phyloP scores from a whole-genome alignment of 2,797 vertebrate genomes.

The Coracias cyanogaster region DNA sequence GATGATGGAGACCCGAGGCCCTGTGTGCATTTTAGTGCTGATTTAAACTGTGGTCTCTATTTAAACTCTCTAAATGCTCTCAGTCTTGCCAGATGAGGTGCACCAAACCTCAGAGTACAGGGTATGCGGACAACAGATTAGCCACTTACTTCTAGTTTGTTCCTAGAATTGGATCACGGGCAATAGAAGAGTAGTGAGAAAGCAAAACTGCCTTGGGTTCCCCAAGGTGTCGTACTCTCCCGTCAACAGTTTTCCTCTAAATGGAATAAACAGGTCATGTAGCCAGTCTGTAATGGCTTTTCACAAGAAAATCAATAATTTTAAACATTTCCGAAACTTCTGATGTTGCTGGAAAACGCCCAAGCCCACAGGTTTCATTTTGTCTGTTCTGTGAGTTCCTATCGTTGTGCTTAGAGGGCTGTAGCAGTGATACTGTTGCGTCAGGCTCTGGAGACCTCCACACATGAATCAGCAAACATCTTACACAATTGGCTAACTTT shows the following conservation, averaged over 20 bases:
- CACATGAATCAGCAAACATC: not conserved
- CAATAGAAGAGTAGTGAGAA: not conserved
- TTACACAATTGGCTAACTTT: not conserved
- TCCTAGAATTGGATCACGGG: not conserved
- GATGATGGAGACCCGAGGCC: not conserved
- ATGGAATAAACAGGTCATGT: not conserved
- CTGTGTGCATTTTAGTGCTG: not conserved
- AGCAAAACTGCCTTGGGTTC: not conserved
- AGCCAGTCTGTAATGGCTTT: not conserved
- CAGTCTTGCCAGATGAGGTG: not conserved
- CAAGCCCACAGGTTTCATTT: conserved; percentile 49
- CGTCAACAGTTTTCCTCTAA: not conserved
- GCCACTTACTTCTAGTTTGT: not conserved
- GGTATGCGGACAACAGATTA: not conserved
- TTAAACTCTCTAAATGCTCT: not conserved
- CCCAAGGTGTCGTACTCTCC: not conserved
- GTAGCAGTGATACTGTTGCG: not conserved
- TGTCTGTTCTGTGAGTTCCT: conserved; percentile 17
- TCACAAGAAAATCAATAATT: conserved; percentile 31
- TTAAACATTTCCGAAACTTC: conserved; percentile 21
- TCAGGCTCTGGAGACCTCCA: not conserved
- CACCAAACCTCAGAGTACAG: not conserved
- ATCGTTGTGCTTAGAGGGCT: fast-evolving
- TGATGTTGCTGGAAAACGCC: conserved; percentile 31
- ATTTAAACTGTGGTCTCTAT: not conserved